These are phyloP conservation scores for Emydocephalus ijimae DNA, from an alignment of 2,113 vertebrate genomes.

Conservation along the genomic window DNA sequence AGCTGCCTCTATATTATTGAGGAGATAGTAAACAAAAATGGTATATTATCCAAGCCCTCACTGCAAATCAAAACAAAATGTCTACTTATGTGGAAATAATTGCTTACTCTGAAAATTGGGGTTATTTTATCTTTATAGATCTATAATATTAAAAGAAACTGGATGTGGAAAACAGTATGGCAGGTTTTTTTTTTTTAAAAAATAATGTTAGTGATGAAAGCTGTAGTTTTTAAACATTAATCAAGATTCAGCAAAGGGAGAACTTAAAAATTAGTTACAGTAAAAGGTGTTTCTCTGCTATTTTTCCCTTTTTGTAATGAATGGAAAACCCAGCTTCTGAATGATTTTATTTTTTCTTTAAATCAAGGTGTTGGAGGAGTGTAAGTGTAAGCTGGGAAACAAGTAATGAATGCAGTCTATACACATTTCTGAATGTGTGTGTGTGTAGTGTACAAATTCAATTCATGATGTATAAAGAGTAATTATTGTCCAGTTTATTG, in stretches of 20 bases:
- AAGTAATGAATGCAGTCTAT: neutral
- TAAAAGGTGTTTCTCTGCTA: neutral
- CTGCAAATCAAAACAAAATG: conserved; percentile 29
- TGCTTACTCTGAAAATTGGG: neutral
- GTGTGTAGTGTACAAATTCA: neutral
- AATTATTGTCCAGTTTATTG: neutral
- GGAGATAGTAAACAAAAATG: conserved; percentile 41
- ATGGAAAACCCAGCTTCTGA: neutral
- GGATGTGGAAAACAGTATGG: neutral
- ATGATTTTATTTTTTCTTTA: neutral
- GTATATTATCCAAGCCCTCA: conserved; percentile 36
- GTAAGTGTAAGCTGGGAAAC: neutral
- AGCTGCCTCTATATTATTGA: conserved; percentile 48
- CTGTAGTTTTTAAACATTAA: neutral
- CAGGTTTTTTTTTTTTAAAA: neutral
- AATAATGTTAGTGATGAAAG: neutral
- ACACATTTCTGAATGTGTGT: neutral
- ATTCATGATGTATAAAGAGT: neutral
- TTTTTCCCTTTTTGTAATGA: neutral
- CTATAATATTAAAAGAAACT: neutral
- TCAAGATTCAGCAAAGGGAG: neutral
- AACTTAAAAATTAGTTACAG: neutral
- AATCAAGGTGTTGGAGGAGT: neutral
- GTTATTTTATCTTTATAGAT: neutral
- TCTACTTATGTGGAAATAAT: neutral